Evolutionary conservation across 2,797 vertebrate species (phyloP).

Genomic region (Mus minutoides): DNA sequence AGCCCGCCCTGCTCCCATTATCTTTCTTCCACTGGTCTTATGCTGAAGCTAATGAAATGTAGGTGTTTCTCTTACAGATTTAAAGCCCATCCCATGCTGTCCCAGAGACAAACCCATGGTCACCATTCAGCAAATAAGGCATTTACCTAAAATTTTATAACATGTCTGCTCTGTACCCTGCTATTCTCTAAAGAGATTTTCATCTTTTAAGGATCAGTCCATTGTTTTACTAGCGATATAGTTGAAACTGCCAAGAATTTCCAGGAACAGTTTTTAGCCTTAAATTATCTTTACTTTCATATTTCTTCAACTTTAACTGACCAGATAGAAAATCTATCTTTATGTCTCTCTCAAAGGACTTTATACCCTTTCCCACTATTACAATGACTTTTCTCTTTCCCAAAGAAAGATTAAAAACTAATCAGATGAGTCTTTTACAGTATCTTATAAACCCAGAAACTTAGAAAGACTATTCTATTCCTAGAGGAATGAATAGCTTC

Average conservation of each 20-base stretch:
- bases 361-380: conserved; percentile 32
- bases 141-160: conserved; percentile 62
- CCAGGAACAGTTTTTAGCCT: conserved; percentile 48
- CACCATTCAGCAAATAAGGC: conserved; percentile 62
- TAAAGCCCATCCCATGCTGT: conserved; percentile 54
- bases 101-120: conserved; percentile 55
- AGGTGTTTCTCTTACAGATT: conserved; percentile 62
- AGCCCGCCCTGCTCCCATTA: conserved; percentile 49
- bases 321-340: conserved; percentile 53
- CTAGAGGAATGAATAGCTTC: conserved; percentile 34
- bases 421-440: conserved; percentile 12
- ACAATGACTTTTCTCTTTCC: conserved; percentile 39
- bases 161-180: conserved; percentile 59
- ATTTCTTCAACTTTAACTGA: conserved; percentile 69
- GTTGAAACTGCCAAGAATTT: conserved; percentile 53
- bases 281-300: conserved; percentile 55
- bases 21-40: conserved; percentile 64
- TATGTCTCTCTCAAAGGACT: conserved; percentile 50
- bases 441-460: conserved; percentile 41
- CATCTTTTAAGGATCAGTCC: conserved; percentile 57
- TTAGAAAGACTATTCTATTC: conserved; percentile 48
- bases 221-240: conserved; percentile 67
- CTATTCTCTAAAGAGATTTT: conserved; percentile 59
- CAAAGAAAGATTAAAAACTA: conserved; percentile 59
- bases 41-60: conserved; percentile 73